Percentiles rank a stretch among this genome's conserved stretches.
These are phyloP conservation scores for Heterodera carotae DNA, from an alignment of 1,140 invertebrate species.

Conservation along the genomic window DNA sequence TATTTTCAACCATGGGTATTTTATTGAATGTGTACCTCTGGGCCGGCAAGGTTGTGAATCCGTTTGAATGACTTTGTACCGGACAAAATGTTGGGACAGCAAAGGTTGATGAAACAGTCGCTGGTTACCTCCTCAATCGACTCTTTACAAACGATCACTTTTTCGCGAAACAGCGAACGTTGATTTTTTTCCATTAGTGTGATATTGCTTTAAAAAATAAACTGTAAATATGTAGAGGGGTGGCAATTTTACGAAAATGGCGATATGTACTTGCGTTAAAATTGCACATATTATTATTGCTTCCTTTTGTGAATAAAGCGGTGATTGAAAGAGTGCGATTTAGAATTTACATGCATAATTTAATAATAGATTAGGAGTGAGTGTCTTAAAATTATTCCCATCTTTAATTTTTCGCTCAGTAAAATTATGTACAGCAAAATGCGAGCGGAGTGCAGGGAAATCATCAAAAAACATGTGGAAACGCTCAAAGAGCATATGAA, in stretches of 20 bases:
- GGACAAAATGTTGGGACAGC: conserved; percentile 32
- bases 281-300: too few relatives aligned
- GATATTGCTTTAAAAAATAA: too few relatives aligned
- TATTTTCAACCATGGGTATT: too few relatives aligned
- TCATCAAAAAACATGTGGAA: not conserved
- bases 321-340: too few relatives aligned
- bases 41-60: conserved; percentile 36
- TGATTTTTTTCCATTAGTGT: not conserved
- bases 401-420: too few relatives aligned
- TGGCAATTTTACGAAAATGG: too few relatives aligned
- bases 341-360: too few relatives aligned
- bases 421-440: not conserved
- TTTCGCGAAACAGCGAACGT: conserved; percentile 27
- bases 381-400: too few relatives aligned
- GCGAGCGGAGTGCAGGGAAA: not conserved
- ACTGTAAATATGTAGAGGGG: too few relatives aligned
- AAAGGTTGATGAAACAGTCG: conserved; percentile 37
- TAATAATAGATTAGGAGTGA: too few relatives aligned
- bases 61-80: conserved; percentile 32
- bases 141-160: conserved; percentile 26
- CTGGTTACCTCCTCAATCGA: conserved; percentile 7
- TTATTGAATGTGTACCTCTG: conserved; percentile 5
- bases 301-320: too few relatives aligned
- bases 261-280: too few relatives aligned
- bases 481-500: conserved; percentile 7